These are phyloP conservation scores for Typhlichthys eigenmanni DNA, from an alignment of 2,797 vertebrate genomes.

Conservation along the genomic window DNA sequence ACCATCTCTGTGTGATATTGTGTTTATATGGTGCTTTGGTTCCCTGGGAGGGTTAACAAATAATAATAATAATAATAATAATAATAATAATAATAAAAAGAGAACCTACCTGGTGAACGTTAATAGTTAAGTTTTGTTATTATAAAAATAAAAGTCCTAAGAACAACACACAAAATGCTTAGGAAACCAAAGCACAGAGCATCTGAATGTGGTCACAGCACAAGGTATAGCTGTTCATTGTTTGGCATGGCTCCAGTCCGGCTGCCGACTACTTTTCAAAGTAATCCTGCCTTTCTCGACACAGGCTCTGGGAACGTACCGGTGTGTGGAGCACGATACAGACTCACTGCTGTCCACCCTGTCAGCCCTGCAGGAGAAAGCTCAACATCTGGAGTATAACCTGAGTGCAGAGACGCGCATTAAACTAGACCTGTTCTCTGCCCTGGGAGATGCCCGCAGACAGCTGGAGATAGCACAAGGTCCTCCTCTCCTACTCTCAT, in stretches of 20 bases:
- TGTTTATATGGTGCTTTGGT: conserved; percentile 44
- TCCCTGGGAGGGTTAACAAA: conserved; percentile 31
- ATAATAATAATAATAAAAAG: neutral
- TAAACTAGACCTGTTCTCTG: conserved; percentile 84
- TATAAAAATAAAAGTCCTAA: neutral
- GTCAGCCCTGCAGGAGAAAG: conserved; percentile 83
- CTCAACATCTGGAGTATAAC: conserved; percentile 85
- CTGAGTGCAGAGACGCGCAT: conserved; percentile 84
- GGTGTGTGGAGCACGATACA: conserved; percentile 77
- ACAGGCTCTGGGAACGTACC: conserved; percentile 74
- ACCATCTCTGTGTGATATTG: conserved; percentile 30
- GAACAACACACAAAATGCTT: conserved; percentile 9
- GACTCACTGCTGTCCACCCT: conserved; percentile 81
- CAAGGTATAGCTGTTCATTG: neutral
- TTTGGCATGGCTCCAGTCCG: neutral
- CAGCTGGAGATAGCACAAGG: conserved; percentile 84
- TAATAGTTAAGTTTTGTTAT: too few relatives aligned
- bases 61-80: neutral
- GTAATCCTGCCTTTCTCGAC: conserved; percentile 11
- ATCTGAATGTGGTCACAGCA: conserved; percentile 9
- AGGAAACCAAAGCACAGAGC: conserved; percentile 53
- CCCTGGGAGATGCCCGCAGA: conserved; percentile 80
- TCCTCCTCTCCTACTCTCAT: conserved; percentile 26
- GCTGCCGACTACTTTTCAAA: neutral
- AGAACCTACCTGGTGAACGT: neutral